Percentiles rank a stretch among this genome's conserved stretches.
Evolutionary conservation across 2,888 invertebrate genomes (phyloP).

Genomic region (Campopleginae sp.): DNA sequence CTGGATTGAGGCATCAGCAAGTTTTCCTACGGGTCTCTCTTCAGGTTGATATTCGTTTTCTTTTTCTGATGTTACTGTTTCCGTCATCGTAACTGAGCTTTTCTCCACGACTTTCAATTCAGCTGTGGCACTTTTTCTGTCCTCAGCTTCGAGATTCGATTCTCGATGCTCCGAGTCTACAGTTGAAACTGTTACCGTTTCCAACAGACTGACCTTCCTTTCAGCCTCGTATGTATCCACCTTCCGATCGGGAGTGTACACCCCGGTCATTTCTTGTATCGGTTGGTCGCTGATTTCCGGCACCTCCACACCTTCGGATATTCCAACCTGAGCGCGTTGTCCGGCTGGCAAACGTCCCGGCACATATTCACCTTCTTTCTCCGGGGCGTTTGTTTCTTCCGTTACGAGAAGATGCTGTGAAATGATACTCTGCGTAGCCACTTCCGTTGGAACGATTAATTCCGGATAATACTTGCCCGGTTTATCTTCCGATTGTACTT

Average conservation of each 20-base stretch:
- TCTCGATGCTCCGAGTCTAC: slow-evolving; percentile 89
- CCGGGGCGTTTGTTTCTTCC: slow-evolving; percentile 88
- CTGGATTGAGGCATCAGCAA: slow-evolving; percentile 83
- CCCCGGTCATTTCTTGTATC: slow-evolving; percentile 88
- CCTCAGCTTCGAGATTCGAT: slow-evolving; percentile 85
- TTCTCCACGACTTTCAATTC: slow-evolving; percentile 87
- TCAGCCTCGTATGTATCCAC: slow-evolving; percentile 76
- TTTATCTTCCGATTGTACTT: slow-evolving; percentile 89
- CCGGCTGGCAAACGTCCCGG: slow-evolving; percentile 86
- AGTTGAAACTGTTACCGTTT: slow-evolving; percentile 86
- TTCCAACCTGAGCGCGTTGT: slow-evolving; percentile 87
- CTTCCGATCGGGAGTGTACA: slow-evolving; percentile 82
- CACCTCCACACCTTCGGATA: slow-evolving; percentile 87
- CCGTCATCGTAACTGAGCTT: slow-evolving; percentile 86
- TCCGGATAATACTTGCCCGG: slow-evolving; percentile 92
- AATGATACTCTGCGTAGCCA: slow-evolving; percentile 88
- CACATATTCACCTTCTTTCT: slow-evolving; percentile 88
- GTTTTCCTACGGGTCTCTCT: slow-evolving; percentile 81
- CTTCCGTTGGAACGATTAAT: slow-evolving; percentile 91
- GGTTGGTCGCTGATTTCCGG: slow-evolving; percentile 86
- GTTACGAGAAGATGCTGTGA: slow-evolving; percentile 88
- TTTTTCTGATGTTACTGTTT: slow-evolving; percentile 87
- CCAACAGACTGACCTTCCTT: slow-evolving; percentile 80
- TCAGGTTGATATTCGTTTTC: slow-evolving; percentile 85
- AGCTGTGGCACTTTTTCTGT: slow-evolving; percentile 86